Base-by-base conservation (phyloP, 2,113 vertebrate species). In the Podiceps cristatus region DNA sequence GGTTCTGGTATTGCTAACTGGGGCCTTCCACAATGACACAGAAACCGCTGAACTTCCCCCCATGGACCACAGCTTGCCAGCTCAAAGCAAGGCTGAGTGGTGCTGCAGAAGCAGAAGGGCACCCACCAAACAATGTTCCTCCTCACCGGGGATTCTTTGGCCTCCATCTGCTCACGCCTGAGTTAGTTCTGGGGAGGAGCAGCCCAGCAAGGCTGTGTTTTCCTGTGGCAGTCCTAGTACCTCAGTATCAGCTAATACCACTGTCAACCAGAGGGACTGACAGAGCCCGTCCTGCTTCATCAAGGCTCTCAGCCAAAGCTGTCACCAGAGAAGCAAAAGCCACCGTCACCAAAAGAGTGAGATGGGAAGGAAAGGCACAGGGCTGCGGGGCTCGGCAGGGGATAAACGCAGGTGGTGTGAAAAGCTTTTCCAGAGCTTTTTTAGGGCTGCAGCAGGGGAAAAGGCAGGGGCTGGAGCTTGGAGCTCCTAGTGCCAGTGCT, bases 361-460 rank as follows among this genome's bases (percentile, higher is more conserved):
- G 8, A 18, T 19, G 29, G 33, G 52, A 56, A 75, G 45, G 53
- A 45, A 44, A 56, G 23, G 13, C 19, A 50, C 0, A 1, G 35
- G 5, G 27, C 20, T 9, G 1, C 7, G 17, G 13, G 72, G 47
- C 19, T 67, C 1, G 0, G 35, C 11, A 4, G 22, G 45, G 11
- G 74, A 1, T 22, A 58, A 76, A 12, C 3, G n/a, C 31, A 47
- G 1, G 1, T 12, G 10, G 33, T 20, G 11, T 40, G 47, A 25
- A 35, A 42, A 35, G 22, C 40, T 68, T 33, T 27, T 35, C 50
- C 8, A 2, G 18, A 33, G 29, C 37, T 31, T 76, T 3, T n/a
- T 22, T 45, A 27, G 13, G 35, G 29, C 50, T 59, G 22, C 6
- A 78, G 12, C 55, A 74, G 28, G 40, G 64, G 40, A 78, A 88